A percentile compares a stretch with the other conserved stretches of the same genome.
Evolutionary conservation across 2,113 vertebrate genomes (phyloP).

Genomic region (Lagopus leucura): DNA sequence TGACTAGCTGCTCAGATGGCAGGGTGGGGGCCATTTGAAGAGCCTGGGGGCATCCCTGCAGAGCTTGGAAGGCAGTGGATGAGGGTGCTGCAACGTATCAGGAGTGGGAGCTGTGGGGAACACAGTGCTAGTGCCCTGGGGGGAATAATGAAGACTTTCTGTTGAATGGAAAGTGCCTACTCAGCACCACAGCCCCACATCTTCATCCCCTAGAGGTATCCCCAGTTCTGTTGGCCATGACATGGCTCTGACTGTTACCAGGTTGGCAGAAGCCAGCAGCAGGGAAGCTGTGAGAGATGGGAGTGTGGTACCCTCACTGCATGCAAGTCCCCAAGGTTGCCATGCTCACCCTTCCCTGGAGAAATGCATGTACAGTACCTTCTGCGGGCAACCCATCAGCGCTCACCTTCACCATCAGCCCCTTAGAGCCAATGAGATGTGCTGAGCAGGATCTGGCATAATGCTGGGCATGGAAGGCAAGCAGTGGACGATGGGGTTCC

Average conservation of each 20-base stretch:
- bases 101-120: too few relatives aligned
- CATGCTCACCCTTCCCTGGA: neutral
- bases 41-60: neutral
- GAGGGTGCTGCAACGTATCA: fast-evolving
- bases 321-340: neutral
- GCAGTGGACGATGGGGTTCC: neutral
- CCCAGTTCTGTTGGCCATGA: fast-evolving
- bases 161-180: neutral
- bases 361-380: neutral
- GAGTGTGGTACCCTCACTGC: neutral
- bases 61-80: neutral
- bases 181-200: neutral
- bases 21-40: neutral
- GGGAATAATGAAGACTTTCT: neutral
- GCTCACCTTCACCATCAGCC: neutral
- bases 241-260: neutral
- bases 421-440: fast-evolving
- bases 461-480: neutral
- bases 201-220: neutral
- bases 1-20: neutral
- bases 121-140: neutral
- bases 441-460: neutral
- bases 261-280: neutral
- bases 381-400: neutral
- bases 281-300: neutral